Percentiles rank a stretch among this genome's conserved stretches.
Evolutionary conservation across 2,888 invertebrate species (phyloP).

Genomic region (Apodemia zela): DNA sequence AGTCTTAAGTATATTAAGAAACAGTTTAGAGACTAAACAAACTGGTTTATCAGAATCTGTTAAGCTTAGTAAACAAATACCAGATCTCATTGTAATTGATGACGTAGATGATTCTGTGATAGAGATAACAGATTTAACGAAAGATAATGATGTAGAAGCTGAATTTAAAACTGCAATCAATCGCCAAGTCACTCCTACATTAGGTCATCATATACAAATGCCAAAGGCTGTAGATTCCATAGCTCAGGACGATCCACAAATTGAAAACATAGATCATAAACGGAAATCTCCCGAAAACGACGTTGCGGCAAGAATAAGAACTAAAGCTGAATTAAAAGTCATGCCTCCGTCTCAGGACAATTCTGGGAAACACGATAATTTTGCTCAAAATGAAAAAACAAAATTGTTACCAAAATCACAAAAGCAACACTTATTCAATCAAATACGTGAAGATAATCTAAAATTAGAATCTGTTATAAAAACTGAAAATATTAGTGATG

Average conservation of each 20-base stretch:
- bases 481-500: conserved; percentile 79
- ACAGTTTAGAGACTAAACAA: conserved; percentile 84
- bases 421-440: conserved; percentile 69
- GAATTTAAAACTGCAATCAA: conserved; percentile 39
- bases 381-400: conserved; percentile 44
- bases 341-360: conserved; percentile 67
- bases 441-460: conserved; percentile 67
- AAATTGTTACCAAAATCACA: conserved; percentile 66
- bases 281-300: conserved; percentile 69
- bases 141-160: conserved; percentile 53
- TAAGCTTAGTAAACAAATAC: conserved; percentile 66
- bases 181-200: conserved; percentile 37
- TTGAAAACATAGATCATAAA: conserved; percentile 51
- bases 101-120: conserved; percentile 70
- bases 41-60: conserved; percentile 76
- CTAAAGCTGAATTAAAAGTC: conserved; percentile 91
- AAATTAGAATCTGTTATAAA: conserved; percentile 80
- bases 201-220: conserved; percentile 80
- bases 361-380: conserved; percentile 42
- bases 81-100: conserved; percentile 74
- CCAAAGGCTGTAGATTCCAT: conserved; percentile 86
- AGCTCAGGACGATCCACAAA: conserved; percentile 65
- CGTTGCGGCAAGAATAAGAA: conserved; percentile 88
- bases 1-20: conserved; percentile 85
- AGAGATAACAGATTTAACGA: conserved; percentile 71